Conservation (phyloP, 2,113 vertebrate genomes). For the Perca flavescens region DNA sequence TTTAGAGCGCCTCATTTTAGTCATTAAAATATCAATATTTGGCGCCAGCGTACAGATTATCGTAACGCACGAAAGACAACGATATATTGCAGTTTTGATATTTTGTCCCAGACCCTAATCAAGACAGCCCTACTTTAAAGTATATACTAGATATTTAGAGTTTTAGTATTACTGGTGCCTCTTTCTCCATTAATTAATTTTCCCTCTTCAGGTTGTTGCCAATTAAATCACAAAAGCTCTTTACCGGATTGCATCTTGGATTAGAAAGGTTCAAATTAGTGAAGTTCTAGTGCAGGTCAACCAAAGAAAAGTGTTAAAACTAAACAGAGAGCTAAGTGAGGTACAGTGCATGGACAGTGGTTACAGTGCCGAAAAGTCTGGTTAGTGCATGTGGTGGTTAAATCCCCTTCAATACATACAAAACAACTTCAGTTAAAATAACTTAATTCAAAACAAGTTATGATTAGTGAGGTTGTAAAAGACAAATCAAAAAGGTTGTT, state of each 20-base stretch:
- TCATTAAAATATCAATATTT: too few relatives aligned
- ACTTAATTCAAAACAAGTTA: neutral
- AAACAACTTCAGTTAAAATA: neutral
- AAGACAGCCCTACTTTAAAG: neutral
- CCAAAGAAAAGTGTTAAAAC: neutral
- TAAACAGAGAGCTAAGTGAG: neutral
- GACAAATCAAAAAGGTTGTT: conserved; percentile 14
- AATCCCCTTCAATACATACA: neutral
- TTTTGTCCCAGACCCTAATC: too few relatives aligned
- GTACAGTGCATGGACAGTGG: conserved; percentile 25
- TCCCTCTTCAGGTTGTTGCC: neutral
- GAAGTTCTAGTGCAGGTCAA: conserved; percentile 15
- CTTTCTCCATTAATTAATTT: neutral
- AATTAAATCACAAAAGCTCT: neutral
- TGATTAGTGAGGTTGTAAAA: conserved; percentile 7
- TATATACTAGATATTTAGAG: neutral
- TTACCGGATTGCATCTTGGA: neutral
- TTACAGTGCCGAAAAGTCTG: conserved; percentile 25
- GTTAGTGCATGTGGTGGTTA: conserved; percentile 10
- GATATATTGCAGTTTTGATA: too few relatives aligned
- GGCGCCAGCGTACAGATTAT: too few relatives aligned
- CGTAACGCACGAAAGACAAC: too few relatives aligned
- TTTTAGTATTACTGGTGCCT: neutral
- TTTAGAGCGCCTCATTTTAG: too few relatives aligned
- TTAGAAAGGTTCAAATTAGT: conserved; percentile 47